Percentiles rank a stretch among this genome's conserved stretches.
These are phyloP conservation scores for Lethenteron reissneri DNA, from an alignment of 2,113 vertebrate species.

Conservation along the genomic window DNA sequence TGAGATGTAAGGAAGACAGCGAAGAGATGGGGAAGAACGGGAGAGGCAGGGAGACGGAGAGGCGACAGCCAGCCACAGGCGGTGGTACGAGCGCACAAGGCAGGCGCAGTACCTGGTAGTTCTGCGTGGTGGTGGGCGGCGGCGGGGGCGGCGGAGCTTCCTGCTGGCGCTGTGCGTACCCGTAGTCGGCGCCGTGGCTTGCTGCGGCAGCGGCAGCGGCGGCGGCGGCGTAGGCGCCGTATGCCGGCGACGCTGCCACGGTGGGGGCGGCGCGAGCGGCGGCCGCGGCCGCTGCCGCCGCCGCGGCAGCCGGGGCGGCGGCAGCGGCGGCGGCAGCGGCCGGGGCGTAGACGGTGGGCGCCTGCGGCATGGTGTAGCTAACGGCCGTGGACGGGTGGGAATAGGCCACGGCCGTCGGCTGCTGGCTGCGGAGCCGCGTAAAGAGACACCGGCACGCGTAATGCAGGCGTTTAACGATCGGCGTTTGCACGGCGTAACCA, in stretches of 20 bases:
- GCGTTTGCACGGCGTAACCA: too few relatives aligned
- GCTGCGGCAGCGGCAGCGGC: slow-evolving; percentile 66
- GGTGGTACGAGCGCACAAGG: slow-evolving; percentile 1
- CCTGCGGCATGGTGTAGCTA: slow-evolving; percentile 90
- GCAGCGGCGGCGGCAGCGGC: slow-evolving; percentile 24
- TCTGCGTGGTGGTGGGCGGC: slow-evolving; percentile 80
- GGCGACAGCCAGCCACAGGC: slow-evolving; percentile 2
- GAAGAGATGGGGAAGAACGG: too few relatives aligned
- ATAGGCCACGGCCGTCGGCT: slow-evolving; percentile 87
- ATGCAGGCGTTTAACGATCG: too few relatives aligned
- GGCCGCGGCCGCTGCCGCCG: slow-evolving; percentile 81
- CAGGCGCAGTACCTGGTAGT: slow-evolving; percentile 52
- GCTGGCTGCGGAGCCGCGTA: slow-evolving; percentile 32
- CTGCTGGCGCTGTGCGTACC: slow-evolving; percentile 71
- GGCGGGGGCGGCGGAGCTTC: slow-evolving; percentile 86
- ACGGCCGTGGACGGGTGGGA: slow-evolving; percentile 95
- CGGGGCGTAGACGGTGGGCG: slow-evolving; percentile 16
- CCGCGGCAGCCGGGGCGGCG: slow-evolving; percentile 60
- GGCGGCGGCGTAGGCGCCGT: slow-evolving; percentile 60
- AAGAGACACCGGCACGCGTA: too few relatives aligned
- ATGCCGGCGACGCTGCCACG: slow-evolving; percentile 64
- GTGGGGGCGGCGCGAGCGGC: slow-evolving; percentile 58
- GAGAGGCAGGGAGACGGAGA: neutral
- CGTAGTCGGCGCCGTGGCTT: slow-evolving; percentile 62
- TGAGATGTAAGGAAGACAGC: too few relatives aligned